Evolutionary conservation across 2,888 invertebrate genomes (phyloP), one percentile per base, ranked within the genome.

Genomic region (Zootermopsis nevadensis): DNA sequence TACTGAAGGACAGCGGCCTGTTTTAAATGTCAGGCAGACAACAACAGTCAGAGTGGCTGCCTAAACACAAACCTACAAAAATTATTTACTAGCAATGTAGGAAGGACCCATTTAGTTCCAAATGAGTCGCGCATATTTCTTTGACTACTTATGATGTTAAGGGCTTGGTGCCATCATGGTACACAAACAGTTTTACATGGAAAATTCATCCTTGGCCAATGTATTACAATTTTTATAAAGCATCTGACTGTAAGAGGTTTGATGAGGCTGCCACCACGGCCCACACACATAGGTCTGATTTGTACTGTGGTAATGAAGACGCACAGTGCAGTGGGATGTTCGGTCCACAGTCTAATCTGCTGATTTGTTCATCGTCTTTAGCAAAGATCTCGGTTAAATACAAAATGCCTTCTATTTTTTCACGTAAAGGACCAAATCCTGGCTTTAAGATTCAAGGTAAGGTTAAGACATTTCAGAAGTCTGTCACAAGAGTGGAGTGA

Each of bases 301-400:
- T 74, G 42, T 74, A 74, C 74, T 74, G 38, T 38, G 38, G 38
- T 35, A 74, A 74, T 42, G 74, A 38, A 74, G 38, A 42, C 38
- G 74, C 74, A 74, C 74, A 74, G 42, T 74, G 31, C 22, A 74
- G 38, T 74, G 74, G 74, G 38, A 74, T 38, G 38, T 74, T 30
- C 38, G n/a, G n/a, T 74, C 38, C 60, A 7, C n/a, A 60, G n/a
- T 7, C 48, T 48, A 12, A 27, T 27, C 60, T 60, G 6, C 60
- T n/a, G 60, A 27, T 48, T 48, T 48, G 19, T 48, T 8, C 60
- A 60, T 15, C n/a, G 60, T 69, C 33, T 69, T 66, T 33, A 31
- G 24, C 33, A 19, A 69, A 33, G 10, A 24, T 74, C 42, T 33
- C 42, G 24, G 35, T 35, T 38, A 74, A 74, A 74, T 74, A 74